These are phyloP conservation scores for Salvator merianae DNA, from an alignment of 2,113 vertebrate genomes.

Conservation along the genomic window DNA sequence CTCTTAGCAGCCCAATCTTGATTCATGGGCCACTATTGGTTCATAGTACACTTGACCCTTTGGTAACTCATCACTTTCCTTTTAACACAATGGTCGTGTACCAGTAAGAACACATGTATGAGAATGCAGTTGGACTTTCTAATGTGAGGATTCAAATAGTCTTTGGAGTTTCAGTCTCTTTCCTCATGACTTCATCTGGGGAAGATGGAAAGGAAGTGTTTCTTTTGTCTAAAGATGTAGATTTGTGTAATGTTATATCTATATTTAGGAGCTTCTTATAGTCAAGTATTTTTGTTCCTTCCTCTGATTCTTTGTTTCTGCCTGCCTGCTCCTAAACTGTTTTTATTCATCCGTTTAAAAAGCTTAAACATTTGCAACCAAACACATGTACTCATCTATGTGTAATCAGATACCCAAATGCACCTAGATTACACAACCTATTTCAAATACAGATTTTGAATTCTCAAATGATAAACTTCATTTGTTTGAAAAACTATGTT, in stretches of 20 bases:
- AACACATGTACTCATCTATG: not conserved
- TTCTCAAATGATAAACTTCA: not conserved
- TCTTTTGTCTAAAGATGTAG: not conserved
- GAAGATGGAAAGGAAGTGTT: not conserved
- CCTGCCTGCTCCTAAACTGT: not conserved
- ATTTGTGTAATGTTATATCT: not conserved
- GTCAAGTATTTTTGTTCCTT: not conserved
- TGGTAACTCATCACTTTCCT: not conserved
- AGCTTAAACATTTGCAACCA: not conserved
- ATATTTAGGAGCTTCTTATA: not conserved
- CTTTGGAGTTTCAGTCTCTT: not conserved
- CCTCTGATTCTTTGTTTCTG: not conserved
- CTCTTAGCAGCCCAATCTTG: too few relatives aligned
- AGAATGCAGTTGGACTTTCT: not conserved
- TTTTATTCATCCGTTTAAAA: not conserved
- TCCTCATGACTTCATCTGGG: not conserved
- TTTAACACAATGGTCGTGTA: not conserved
- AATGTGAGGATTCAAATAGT: not conserved
- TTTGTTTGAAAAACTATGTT: not conserved
- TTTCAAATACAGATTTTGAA: not conserved
- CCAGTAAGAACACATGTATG: not conserved
- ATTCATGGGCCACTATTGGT: too few relatives aligned
- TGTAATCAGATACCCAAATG: not conserved
- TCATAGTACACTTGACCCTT: not conserved
- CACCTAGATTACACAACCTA: not conserved